Evolutionary conservation across 2,797 vertebrate genomes (phyloP), one percentile per base, ranked within the genome.

Genomic region (Acanthurus lineatus): DNA sequence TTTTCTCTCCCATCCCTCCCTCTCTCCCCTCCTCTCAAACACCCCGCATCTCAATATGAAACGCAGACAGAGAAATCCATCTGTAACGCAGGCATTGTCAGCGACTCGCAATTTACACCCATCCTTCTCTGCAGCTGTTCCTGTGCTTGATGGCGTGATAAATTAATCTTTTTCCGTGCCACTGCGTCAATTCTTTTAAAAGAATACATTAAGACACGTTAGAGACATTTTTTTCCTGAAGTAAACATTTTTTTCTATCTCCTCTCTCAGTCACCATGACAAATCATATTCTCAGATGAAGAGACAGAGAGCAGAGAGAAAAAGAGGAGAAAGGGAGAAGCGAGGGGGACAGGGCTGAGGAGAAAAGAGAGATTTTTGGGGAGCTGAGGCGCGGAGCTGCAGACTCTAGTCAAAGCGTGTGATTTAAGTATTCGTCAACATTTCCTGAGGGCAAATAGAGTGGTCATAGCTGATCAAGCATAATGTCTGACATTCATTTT

Each of bases 71-170:
- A 94, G 93, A 95, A 95, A 95, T 95, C 94, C 93, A 95, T 95
- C 94, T 95, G 94, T 94, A 94, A 93, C 90, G 85, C 86, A 87
- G 92, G 88, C 93, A 95, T 95, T 95, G 95, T 96, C 94, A 94
- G 93, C 88, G 92, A 89, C 92, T 93, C 81, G 88, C 94, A 95
- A 95, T 96, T 96, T 95, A 95, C 94, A 95, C 94, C 92, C 93
- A 93, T 95, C 94, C 91, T 91, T 95, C 94, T 95, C 91, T 88
- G 91, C 93, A 92, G 93, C 94, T 92, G 92, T 95, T 95, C 94
- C 94, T 95, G 94, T 96, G 95, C 94, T 95, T 95, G 94, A 95
- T 95, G 94, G 94, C 93, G 94, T 96, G 95, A 96, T 96, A 95
- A 96, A 96, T 96, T 94, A 95, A 96, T 95, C 90, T 95, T 95